Evolutionary conservation across 1,140 invertebrate species (phyloP).

Genomic region (Aphelenchoides fujianensis): DNA sequence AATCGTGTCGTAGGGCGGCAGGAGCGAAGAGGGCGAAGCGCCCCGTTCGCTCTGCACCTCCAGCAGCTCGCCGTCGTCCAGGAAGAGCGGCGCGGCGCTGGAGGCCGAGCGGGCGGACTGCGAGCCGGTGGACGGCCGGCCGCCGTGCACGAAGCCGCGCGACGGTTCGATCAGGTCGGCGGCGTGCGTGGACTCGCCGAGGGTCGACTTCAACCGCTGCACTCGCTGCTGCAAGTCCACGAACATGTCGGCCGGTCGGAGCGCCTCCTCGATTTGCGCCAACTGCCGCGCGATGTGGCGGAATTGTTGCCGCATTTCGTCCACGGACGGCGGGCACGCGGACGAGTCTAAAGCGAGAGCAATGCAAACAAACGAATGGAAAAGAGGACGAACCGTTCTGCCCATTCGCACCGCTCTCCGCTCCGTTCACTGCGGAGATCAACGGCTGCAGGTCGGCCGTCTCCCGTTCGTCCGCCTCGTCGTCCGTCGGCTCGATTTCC

Average conservation of each 20-base stretch:
- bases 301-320: slow-evolving; percentile 44
- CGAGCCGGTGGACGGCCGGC: slow-evolving; percentile 27
- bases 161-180: background rate
- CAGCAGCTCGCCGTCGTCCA: slow-evolving; percentile 26
- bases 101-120: slow-evolving; percentile 19
- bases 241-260: slow-evolving; percentile 45
- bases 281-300: slow-evolving; percentile 53
- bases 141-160: background rate
- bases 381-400: background rate
- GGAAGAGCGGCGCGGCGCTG: slow-evolving; percentile 19
- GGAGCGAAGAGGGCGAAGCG: slow-evolving; percentile 61
- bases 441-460: background rate
- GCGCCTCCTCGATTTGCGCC: slow-evolving; percentile 46
- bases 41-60: slow-evolving; percentile 32
- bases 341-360: background rate
- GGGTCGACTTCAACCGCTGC: slow-evolving; percentile 48
- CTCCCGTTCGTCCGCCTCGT: background rate
- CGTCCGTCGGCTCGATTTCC: background rate
- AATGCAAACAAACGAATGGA: too few species aligned
- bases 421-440: background rate
- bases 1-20: slow-evolving; percentile 72
- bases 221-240: slow-evolving; percentile 48
- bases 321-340: background rate
- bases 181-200: slow-evolving; percentile 37
- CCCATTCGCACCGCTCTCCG: background rate